Conservation (phyloP, 2,797 vertebrate species). For the Graptemys geographica region DNA sequence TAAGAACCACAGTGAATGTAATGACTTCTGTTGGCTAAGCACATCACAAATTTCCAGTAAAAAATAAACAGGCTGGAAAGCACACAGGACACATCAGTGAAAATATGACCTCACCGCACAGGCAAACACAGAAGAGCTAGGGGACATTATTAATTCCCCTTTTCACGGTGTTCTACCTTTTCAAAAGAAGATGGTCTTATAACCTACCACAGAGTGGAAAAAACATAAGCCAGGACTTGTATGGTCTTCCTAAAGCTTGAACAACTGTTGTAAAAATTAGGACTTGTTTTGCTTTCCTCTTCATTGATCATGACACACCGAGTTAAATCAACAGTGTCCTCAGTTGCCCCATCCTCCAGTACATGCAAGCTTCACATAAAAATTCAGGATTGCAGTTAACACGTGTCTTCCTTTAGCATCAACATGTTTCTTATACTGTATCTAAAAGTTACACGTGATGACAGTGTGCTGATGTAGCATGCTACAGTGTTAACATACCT, state of each 20-base stretch:
- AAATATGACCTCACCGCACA: background rate
- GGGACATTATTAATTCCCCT: background rate
- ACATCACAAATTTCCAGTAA: background rate
- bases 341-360: background rate
- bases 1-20: background rate
- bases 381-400: background rate
- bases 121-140: background rate
- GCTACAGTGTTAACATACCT: background rate
- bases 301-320: constrained; percentile 6
- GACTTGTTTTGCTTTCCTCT: constrained; percentile 43
- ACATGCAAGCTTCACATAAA: background rate
- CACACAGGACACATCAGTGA: background rate
- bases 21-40: background rate
- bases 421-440: constrained; percentile 4
- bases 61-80: background rate
- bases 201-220: background rate
- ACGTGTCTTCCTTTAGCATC: background rate
- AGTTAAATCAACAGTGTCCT: constrained; percentile 49
- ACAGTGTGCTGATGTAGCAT: background rate
- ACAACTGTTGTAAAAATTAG: background rate
- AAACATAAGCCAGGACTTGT: background rate
- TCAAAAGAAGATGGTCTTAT: background rate
- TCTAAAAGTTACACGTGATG: background rate
- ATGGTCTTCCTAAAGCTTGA: background rate
- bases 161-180: background rate